These are phyloP conservation scores for Sebastes ruberrimus DNA, from an alignment of 2,797 vertebrate genomes.

Conservation along the genomic window DNA sequence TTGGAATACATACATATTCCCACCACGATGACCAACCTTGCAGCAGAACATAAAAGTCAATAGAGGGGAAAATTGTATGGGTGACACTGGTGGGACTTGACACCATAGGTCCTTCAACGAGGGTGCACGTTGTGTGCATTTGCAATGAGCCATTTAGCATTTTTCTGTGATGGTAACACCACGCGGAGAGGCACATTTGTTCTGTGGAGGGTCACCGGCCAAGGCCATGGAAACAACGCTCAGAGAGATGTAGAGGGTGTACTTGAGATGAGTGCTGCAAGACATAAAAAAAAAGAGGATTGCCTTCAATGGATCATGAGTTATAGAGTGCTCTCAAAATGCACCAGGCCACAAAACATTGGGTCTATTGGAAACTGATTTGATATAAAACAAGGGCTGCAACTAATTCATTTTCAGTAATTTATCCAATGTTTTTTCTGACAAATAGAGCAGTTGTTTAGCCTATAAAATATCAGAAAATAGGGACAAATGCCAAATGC, in stretches of 20 bases:
- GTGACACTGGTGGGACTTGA: constrained; percentile 69
- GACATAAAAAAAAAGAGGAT: constrained; percentile 24
- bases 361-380: background rate
- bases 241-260: constrained; percentile 19
- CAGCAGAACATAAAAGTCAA: constrained; percentile 72
- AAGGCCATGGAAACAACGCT: constrained; percentile 31
- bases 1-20: constrained; percentile 65
- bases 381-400: background rate
- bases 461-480: background rate
- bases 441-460: background rate
- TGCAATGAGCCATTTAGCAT: constrained; percentile 68
- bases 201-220: constrained; percentile 33
- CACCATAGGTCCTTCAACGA: constrained; percentile 61
- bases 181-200: constrained; percentile 21
- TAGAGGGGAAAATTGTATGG: constrained; percentile 71
- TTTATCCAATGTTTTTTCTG: background rate
- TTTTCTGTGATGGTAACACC: constrained; percentile 56
- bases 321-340: background rate
- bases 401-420: background rate
- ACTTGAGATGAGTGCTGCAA: constrained; percentile 27
- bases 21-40: constrained; percentile 63
- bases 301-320: constrained; percentile 11
- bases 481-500: background rate
- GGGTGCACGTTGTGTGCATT: constrained; percentile 47
- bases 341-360: background rate